phyloP scores from a whole-genome alignment of 2,797 vertebrate genomes.

The Sylvilagus floridanus region DNA sequence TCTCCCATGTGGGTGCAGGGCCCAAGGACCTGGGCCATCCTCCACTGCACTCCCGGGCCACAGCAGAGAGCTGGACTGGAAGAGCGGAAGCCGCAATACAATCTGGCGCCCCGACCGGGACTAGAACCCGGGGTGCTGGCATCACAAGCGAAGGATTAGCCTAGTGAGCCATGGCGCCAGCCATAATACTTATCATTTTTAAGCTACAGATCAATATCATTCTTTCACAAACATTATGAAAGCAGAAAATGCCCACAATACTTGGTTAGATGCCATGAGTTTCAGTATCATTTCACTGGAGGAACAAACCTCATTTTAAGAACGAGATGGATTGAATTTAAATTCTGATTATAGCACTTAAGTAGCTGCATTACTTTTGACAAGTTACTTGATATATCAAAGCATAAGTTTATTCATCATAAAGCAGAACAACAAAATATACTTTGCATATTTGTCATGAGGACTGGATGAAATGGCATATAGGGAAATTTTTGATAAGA shows the following conservation, averaged over 20 bases:
- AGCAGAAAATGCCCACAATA: neutral
- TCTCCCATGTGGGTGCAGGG: too few species aligned
- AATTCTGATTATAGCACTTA: neutral
- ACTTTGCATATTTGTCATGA: constrained; percentile 28
- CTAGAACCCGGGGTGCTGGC: too few species aligned
- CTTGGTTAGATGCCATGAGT: neutral
- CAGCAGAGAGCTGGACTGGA: too few species aligned
- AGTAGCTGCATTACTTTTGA: neutral
- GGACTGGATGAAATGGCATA: neutral
- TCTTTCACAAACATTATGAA: constrained; percentile 29
- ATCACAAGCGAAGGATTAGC: too few species aligned
- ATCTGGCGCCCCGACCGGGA: too few species aligned
- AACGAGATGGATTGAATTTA: neutral
- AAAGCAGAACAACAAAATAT: constrained; percentile 17
- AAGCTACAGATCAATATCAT: neutral
- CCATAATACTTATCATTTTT: too few species aligned
- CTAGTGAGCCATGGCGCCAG: too few species aligned
- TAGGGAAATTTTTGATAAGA: neutral
- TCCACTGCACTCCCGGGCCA: too few species aligned
- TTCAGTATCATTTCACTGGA: neutral
- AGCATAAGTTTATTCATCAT: constrained; percentile 23
- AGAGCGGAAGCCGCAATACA: too few species aligned
- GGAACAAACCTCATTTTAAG: constrained; percentile 1
- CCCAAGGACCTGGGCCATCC: too few species aligned
- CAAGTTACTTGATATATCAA: neutral